These are phyloP conservation scores for Callocephalon fimbriatum DNA, from an alignment of 2,113 vertebrate species.

Conservation along the genomic window DNA sequence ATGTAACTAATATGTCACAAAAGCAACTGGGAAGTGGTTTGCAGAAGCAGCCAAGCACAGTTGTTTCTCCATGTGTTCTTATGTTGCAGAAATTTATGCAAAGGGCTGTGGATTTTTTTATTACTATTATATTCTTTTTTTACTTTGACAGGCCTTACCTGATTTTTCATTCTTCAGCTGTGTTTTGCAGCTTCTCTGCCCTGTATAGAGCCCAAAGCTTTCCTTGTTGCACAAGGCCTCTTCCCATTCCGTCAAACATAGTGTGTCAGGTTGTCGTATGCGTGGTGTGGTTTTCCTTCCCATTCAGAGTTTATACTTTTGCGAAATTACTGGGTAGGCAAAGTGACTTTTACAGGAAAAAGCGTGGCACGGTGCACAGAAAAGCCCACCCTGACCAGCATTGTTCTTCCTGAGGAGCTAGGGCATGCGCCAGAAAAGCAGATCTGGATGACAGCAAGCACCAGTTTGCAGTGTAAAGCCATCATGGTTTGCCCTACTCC, in stretches of 20 bases:
- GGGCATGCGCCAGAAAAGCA: background rate
- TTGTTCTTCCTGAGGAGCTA: background rate
- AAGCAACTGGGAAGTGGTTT: background rate
- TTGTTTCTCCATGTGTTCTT: accelerated
- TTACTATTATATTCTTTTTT: background rate
- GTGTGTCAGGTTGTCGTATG: accelerated
- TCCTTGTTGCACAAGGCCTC: background rate
- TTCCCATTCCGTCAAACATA: background rate
- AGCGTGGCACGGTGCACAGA: accelerated
- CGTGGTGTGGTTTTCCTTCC: background rate
- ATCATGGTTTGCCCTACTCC: background rate
- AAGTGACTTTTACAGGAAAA: background rate
- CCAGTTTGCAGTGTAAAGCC: background rate
- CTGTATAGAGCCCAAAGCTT: background rate
- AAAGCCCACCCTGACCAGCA: background rate
- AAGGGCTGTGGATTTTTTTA: background rate
- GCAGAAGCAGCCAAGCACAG: background rate
- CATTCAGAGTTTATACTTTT: background rate
- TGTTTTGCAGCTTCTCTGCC: background rate
- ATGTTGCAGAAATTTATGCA: background rate
- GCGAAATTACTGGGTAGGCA: background rate
- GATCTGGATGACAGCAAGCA: background rate
- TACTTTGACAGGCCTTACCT: accelerated
- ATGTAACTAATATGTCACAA: accelerated
- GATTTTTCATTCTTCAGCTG: background rate